phyloP scores from a whole-genome alignment of 92 coral and sea anemone genomes.

The Parazoanthus darwini region DNA sequence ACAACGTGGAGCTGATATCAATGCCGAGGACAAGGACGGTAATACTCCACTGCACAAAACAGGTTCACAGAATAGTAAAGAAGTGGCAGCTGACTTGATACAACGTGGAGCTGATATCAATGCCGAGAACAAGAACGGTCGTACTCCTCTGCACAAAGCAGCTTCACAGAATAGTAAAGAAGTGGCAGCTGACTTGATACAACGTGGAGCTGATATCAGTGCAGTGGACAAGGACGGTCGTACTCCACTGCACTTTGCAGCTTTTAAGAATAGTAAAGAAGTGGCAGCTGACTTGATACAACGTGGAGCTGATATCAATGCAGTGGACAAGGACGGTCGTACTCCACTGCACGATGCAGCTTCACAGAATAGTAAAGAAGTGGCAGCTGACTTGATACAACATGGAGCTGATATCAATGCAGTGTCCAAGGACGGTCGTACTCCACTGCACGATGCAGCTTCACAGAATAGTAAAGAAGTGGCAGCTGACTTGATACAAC shows the following conservation, averaged over 20 bases:
- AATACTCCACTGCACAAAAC: constrained; percentile 34
- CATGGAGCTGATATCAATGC: constrained; percentile 37
- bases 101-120: too few species aligned
- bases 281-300: not conserved
- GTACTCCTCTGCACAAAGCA: not conserved
- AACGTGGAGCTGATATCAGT: not conserved
- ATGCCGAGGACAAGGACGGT: not conserved
- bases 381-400: not conserved
- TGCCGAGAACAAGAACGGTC: not conserved
- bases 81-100: too few species aligned
- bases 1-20: not conserved
- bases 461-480: not conserved
- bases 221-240: not conserved
- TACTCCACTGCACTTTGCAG: not conserved
- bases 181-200: not conserved
- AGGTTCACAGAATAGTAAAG: not conserved
- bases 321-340: not conserved
- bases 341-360: constrained; percentile 31
- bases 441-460: not conserved
- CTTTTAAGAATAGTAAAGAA: not conserved
- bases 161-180: not conserved
- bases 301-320: not conserved
- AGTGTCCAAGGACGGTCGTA: not conserved
- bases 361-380: not conserved
- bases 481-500: too few species aligned